Evolutionary conservation across 2,113 vertebrate genomes (phyloP).

Genomic region (Ameiurus melas): DNA sequence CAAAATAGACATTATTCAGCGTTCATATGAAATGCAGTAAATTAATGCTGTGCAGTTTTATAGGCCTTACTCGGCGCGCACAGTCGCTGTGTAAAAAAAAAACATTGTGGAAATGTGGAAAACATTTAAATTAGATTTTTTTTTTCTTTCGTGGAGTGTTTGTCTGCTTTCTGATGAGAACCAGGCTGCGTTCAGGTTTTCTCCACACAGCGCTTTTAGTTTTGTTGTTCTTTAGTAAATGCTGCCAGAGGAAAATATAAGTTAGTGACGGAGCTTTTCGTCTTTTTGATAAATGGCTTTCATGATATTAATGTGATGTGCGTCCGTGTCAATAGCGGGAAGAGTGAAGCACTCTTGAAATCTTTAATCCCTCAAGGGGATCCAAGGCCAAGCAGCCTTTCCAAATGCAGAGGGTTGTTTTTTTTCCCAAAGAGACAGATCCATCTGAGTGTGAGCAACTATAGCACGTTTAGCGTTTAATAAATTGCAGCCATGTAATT

Average conservation of each 20-base stretch:
- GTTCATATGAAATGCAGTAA: conserved; percentile 6
- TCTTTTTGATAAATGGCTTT: conserved; percentile 43
- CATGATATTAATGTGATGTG: conserved; percentile 33
- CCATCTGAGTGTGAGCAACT: neutral
- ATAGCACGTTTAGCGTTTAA: neutral
- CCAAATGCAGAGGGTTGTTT: neutral
- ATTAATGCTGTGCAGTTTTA: conserved; percentile 14
- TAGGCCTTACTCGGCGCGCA: neutral
- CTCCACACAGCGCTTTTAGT: neutral
- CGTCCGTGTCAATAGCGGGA: conserved; percentile 20
- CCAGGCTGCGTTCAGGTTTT: conserved; percentile 20
- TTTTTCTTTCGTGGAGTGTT: conserved; percentile 14
- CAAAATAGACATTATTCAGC: conserved; percentile 19
- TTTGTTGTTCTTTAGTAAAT: conserved; percentile 17
- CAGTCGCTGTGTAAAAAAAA: conserved; percentile 13
- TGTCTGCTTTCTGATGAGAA: conserved; percentile 12
- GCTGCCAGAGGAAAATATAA: conserved; percentile 9
- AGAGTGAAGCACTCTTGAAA: conserved; percentile 35
- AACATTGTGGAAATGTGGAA: conserved; percentile 29
- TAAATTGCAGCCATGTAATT: conserved; percentile 25
- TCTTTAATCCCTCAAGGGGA: conserved; percentile 44
- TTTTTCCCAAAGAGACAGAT: conserved; percentile 21
- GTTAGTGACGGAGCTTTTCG: neutral
- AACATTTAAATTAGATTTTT: conserved; percentile 19
- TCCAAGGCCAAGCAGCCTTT: conserved; percentile 12